Evolutionary conservation across 2,113 vertebrate species (phyloP).

Genomic region (Dendrocopos noguchii): DNA sequence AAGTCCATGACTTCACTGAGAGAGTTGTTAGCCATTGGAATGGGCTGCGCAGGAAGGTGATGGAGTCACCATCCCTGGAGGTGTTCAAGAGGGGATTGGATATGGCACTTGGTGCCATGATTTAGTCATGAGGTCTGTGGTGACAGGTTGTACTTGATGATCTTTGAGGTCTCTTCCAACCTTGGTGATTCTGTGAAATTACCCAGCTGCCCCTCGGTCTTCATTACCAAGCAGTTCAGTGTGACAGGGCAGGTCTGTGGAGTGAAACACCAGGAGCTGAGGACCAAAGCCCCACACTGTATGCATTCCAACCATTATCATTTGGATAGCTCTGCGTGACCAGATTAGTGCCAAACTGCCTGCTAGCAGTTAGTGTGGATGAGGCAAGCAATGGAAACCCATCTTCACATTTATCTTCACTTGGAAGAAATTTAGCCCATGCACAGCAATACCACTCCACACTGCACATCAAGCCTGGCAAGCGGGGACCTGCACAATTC

Average conservation of each 20-base stretch:
- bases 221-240: neutral
- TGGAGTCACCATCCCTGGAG: too few species aligned
- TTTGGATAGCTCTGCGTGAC: neutral
- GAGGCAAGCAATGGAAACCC: neutral
- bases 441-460: neutral
- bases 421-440: neutral
- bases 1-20: neutral
- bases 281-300: neutral
- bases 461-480: neutral
- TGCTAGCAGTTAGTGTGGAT: neutral
- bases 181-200: neutral
- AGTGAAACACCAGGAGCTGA: neutral
- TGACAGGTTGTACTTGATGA: too few species aligned
- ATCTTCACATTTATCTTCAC: neutral
- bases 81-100: too few species aligned
- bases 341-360: rapidly evolving
- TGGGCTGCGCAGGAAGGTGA: too few species aligned
- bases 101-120: too few species aligned
- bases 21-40: too few species aligned
- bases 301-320: neutral
- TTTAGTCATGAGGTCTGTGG: too few species aligned
- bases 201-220: neutral
- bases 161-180: too few species aligned
- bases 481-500: neutral
- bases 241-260: rapidly evolving